phyloP scores from a whole-genome alignment of 2,888 invertebrate species.

The Andrena marginata region DNA sequence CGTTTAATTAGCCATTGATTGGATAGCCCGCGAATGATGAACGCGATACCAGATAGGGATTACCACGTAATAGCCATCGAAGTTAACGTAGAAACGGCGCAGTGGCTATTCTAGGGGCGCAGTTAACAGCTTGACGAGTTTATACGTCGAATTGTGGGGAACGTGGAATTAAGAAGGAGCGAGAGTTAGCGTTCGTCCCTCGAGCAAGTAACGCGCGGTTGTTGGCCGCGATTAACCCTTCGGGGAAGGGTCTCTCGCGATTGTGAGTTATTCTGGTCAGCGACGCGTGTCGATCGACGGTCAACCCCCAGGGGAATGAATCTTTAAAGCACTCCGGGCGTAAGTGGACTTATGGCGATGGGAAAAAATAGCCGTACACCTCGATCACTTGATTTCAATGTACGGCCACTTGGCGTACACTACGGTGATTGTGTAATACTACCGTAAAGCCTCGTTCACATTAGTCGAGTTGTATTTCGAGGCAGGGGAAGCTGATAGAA shows the following conservation, averaged over 20 bases:
- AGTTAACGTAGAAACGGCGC: too few relatives aligned
- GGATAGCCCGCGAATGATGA: slow-evolving; percentile 44
- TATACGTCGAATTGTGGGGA: slow-evolving; percentile 3
- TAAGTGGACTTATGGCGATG: too few relatives aligned
- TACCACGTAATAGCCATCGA: slow-evolving; percentile 22
- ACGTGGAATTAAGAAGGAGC: too few relatives aligned
- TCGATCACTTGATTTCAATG: too few relatives aligned
- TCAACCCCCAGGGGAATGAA: neutral
- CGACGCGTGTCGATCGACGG: neutral
- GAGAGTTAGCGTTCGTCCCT: neutral
- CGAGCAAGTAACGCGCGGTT: neutral
- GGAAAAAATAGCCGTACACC: too few relatives aligned
- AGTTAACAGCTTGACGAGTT: slow-evolving; percentile 17
- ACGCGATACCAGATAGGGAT: slow-evolving; percentile 34
- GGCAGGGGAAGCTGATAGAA: too few relatives aligned
- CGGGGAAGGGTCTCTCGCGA: neutral
- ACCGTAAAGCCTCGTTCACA: too few relatives aligned
- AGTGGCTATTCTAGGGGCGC: neutral
- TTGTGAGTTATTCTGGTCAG: slow-evolving; percentile 1
- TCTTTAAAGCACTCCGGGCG: neutral
- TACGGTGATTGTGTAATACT: too few relatives aligned
- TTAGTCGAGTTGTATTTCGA: too few relatives aligned
- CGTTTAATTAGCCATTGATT: slow-evolving; percentile 66
- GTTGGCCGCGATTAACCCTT: slow-evolving; percentile 9
- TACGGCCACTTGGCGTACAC: too few relatives aligned